Evolutionary conservation across 2,888 invertebrate species (phyloP).

Genomic region (Lumbricus terrestris): DNA sequence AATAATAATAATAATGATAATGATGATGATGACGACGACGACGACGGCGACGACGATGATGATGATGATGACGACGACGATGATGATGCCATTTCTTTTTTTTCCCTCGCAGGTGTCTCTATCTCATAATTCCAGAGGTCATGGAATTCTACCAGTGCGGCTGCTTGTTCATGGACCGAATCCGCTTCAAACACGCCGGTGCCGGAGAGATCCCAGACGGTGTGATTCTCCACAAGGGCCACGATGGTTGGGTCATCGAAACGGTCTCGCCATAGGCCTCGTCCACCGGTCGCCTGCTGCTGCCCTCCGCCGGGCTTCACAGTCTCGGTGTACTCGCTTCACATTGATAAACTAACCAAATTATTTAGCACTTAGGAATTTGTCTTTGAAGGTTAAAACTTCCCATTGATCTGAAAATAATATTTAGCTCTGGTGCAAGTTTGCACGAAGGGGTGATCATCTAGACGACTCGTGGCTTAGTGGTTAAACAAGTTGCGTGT

Average conservation of each 20-base stretch:
- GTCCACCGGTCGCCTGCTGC: neutral
- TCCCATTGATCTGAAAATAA: too few species aligned
- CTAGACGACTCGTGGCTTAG: too few species aligned
- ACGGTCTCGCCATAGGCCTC: neutral
- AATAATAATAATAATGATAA: too few species aligned
- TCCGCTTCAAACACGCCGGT: neutral
- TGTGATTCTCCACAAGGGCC: neutral
- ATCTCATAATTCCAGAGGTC: neutral
- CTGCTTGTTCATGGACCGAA: neutral
- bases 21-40: too few species aligned
- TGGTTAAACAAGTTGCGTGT: neutral
- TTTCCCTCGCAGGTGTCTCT: neutral
- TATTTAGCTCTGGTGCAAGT: neutral
- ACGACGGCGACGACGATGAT: too few species aligned
- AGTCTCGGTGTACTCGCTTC: neutral
- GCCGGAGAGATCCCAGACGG: constrained; percentile 18
- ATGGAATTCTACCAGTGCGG: neutral
- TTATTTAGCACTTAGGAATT: too few species aligned
- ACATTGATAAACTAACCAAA: neutral
- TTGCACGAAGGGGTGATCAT: too few species aligned
- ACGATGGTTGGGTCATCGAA: constrained; percentile 24
- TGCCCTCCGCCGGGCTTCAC: neutral
- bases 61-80: too few species aligned
- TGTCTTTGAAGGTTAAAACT: too few species aligned
- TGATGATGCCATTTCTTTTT: neutral